phyloP scores from a whole-genome alignment of 2,113 vertebrate species.

The Burhinus bistriatus region DNA sequence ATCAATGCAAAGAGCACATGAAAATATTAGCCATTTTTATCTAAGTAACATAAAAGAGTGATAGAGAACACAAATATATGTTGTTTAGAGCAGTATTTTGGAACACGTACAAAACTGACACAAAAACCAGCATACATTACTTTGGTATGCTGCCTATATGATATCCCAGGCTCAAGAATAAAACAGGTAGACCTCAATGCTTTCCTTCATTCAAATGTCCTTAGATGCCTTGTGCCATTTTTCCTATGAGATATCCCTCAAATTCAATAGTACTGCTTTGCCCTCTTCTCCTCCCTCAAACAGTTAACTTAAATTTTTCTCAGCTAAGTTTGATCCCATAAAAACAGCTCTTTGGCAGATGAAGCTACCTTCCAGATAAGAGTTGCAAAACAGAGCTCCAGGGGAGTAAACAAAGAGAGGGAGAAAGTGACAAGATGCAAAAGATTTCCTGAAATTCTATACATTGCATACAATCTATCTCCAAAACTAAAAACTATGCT shows the following conservation, averaged over 20 bases:
- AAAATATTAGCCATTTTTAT: background rate
- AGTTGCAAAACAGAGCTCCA: background rate
- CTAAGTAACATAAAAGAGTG: background rate
- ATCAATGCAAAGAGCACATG: background rate
- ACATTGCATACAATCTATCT: background rate
- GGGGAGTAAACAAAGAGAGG: background rate
- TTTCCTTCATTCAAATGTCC: background rate
- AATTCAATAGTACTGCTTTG: background rate
- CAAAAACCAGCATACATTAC: background rate
- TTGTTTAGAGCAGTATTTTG: background rate
- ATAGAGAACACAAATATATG: background rate
- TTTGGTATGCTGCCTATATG: background rate
- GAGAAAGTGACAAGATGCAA: background rate
- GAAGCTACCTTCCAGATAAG: background rate
- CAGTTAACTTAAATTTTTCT: background rate
- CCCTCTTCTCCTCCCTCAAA: background rate
- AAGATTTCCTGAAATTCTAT: background rate
- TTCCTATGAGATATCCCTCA: background rate
- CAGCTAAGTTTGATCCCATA: background rate
- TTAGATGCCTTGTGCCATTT: background rate
- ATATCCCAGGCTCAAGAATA: background rate
- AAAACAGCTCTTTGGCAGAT: background rate
- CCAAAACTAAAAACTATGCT: background rate
- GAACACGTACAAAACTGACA: background rate
- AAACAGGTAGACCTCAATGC: background rate